A percentile compares a stretch with the other conserved stretches of the same genome.
Evolutionary conservation across 2,797 vertebrate genomes (phyloP).

Genomic region (Lindbergichthys nudifrons): DNA sequence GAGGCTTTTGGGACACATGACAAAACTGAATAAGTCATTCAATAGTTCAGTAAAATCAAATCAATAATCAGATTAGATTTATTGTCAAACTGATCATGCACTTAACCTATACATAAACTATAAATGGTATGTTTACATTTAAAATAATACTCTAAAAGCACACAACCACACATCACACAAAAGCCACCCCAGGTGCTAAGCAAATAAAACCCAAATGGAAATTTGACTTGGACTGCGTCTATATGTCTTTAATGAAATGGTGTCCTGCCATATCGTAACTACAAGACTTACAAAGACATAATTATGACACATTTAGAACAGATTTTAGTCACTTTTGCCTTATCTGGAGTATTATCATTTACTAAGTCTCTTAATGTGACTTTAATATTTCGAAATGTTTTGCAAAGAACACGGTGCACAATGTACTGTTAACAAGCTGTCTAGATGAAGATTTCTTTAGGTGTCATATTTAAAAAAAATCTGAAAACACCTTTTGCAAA

Average conservation of each 20-base stretch:
- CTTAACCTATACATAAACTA: constrained; percentile 74
- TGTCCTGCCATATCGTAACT: background rate
- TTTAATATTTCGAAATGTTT: no score
- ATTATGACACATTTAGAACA: background rate
- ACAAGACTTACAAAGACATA: background rate
- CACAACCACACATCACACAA: constrained; percentile 69
- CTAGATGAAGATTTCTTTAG: background rate
- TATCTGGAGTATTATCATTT: background rate
- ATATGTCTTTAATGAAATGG: background rate
- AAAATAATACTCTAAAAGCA: constrained; percentile 31
- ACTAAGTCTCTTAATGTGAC: background rate
- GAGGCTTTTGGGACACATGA: constrained; percentile 72
- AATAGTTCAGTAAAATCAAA: constrained; percentile 56
- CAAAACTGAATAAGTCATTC: constrained; percentile 66
- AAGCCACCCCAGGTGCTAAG: constrained; percentile 44
- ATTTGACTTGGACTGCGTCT: constrained; percentile 15
- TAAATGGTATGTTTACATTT: constrained; percentile 5
- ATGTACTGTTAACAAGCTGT: background rate
- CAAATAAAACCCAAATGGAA: constrained; percentile 32
- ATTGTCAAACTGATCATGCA: constrained; percentile 82
- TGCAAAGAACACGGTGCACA: background rate
- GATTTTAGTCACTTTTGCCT: background rate
- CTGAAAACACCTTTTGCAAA: background rate
- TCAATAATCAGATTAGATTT: constrained; percentile 55
- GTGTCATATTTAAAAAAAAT: background rate